A percentile compares a stretch with the other conserved stretches of the same genome.
These are phyloP conservation scores for Spodoptera litura DNA, from an alignment of 1,140 invertebrate species.

Conservation along the genomic window DNA sequence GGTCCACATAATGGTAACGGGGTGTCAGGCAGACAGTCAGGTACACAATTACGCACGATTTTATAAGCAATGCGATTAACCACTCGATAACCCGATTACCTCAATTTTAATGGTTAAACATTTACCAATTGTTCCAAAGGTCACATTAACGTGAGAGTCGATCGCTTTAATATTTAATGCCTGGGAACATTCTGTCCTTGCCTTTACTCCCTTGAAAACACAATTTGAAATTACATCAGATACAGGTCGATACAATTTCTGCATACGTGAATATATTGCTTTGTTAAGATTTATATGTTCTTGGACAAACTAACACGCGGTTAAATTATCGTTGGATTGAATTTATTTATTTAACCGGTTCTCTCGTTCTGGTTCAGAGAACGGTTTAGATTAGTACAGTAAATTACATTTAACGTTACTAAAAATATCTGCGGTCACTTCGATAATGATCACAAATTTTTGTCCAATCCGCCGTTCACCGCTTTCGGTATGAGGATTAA, in stretches of 20 bases:
- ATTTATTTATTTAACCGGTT: neutral
- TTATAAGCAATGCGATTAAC: conserved; percentile 40
- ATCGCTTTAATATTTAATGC: conserved; percentile 9
- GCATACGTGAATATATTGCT: conserved; percentile 3
- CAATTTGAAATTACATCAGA: conserved; percentile 25
- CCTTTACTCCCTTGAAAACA: conserved; percentile 22
- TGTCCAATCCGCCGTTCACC: no score
- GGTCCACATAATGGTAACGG: conserved; percentile 30
- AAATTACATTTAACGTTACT: neutral
- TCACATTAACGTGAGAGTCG: conserved; percentile 18
- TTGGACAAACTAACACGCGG: neutral
- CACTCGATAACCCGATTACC: conserved; percentile 45
- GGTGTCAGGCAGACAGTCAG: conserved; percentile 30
- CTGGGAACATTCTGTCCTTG: conserved; percentile 30
- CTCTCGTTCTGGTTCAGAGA: neutral
- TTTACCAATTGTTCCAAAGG: conserved; percentile 38
- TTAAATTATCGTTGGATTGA: neutral
- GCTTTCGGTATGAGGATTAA: no score
- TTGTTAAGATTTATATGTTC: conserved; percentile 17
- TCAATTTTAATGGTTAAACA: conserved; percentile 40
- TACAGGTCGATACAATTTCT: conserved; percentile 13
- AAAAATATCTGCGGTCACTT: neutral
- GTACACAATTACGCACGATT: conserved; percentile 45
- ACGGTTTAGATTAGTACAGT: neutral
- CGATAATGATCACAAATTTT: no score